phyloP scores from a whole-genome alignment of 2,797 vertebrate genomes.

The Novumbra hubbsi region DNA sequence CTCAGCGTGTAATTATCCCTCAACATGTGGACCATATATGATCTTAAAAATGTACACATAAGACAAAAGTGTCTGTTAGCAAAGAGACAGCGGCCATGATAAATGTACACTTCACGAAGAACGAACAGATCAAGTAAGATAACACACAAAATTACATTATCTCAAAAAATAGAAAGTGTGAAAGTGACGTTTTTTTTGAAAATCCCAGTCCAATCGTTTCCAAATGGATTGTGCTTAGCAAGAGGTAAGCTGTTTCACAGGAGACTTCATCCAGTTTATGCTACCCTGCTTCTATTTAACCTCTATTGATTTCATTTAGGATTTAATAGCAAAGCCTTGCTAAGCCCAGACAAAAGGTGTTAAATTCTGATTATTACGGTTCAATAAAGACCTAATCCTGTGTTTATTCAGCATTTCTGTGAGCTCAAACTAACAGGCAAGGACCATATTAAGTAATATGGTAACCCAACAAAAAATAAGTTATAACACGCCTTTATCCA shows the following conservation, averaged over 20 bases:
- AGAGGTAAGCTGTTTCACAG: not conserved
- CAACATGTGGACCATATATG: no score
- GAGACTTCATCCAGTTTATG: not conserved
- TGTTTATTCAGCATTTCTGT: not conserved
- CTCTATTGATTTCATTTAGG: conserved; percentile 2
- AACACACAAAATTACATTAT: no score
- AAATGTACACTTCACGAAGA: no score
- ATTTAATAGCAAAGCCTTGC: not conserved
- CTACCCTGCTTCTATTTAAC: not conserved
- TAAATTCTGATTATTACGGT: not conserved
- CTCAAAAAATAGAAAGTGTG: no score
- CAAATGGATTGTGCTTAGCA: not conserved
- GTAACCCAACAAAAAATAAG: not conserved
- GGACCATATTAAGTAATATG: not conserved
- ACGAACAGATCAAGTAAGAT: no score
- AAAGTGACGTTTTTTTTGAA: no score
- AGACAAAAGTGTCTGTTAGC: no score
- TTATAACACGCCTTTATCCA: no score
- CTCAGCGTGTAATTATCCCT: no score
- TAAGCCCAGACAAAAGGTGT: conserved; percentile 1
- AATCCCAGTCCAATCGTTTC: not conserved
- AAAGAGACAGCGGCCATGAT: no score
- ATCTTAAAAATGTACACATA: no score
- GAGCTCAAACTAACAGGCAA: not conserved
- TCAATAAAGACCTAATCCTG: not conserved